Conservation (phyloP, 2,113 vertebrate species). For the Ptilonorhynchus violaceus region DNA sequence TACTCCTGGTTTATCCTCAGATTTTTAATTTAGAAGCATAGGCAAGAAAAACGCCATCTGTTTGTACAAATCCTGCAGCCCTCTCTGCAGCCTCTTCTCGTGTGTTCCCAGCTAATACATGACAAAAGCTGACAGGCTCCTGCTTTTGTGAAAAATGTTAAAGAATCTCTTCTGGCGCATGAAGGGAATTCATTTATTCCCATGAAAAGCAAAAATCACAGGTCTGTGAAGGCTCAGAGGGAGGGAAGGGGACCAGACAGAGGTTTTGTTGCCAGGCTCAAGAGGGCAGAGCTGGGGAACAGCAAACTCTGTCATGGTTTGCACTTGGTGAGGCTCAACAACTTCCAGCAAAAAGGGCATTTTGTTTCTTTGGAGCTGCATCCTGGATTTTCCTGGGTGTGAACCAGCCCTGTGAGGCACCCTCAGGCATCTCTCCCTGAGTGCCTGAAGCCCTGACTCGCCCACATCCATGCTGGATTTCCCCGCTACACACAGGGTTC, state of each 20-base stretch:
- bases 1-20: background rate
- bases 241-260: background rate
- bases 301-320: background rate
- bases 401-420: background rate
- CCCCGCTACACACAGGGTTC: background rate
- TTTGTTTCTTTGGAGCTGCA: background rate
- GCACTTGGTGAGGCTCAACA: background rate
- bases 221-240: background rate
- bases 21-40: conserved; percentile 53
- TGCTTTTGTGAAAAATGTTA: background rate
- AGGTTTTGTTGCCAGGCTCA: background rate
- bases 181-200: background rate
- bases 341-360: background rate
- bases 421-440: background rate
- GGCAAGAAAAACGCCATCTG: conserved; percentile 56
- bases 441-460: background rate
- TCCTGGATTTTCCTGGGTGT: background rate
- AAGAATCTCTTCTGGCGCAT: background rate
- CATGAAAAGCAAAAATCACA: background rate
- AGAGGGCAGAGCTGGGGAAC: background rate
- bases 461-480: background rate
- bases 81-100: background rate
- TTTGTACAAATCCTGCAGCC: background rate
- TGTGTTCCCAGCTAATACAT: background rate
- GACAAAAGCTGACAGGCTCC: conserved; percentile 34